Evolutionary conservation across 2,113 vertebrate species (phyloP).

Genomic region (Cairina moschata): DNA sequence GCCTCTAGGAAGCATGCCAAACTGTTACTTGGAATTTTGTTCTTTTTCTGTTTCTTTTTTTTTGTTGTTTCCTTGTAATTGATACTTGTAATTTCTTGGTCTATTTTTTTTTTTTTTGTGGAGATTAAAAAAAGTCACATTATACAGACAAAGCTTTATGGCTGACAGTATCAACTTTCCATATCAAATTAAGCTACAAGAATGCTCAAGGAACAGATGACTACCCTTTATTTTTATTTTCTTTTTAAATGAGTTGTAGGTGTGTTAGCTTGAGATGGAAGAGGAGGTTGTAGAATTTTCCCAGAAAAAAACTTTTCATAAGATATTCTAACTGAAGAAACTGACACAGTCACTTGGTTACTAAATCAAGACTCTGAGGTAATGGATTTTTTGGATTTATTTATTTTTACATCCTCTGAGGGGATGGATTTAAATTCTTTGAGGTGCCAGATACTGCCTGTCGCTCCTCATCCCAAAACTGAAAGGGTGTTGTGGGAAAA

Average conservation of each 20-base stretch:
- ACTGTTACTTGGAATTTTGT: not conserved
- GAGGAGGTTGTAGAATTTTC: not conserved
- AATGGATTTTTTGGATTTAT: not conserved
- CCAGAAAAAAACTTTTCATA: not conserved
- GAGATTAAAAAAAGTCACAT: not conserved
- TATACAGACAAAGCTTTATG: not conserved
- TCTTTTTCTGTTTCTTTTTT: not conserved
- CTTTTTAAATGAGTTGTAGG: not conserved
- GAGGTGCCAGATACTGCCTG: not conserved
- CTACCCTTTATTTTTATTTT: not conserved
- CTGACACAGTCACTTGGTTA: not conserved
- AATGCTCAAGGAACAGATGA: not conserved
- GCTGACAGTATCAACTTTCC: not conserved
- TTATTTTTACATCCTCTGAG: not conserved
- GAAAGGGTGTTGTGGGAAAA: not conserved
- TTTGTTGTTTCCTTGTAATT: not conserved
- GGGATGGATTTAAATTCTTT: not conserved
- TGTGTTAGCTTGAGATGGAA: not conserved
- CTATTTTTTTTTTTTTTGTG: not conserved
- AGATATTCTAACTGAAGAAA: not conserved
- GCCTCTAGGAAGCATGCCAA: not conserved
- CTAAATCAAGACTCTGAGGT: not conserved
- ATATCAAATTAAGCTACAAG: not conserved
- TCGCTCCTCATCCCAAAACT: not conserved
- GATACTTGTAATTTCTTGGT: not conserved